Conservation (phyloP, 2,888 invertebrate genomes). For the Lasioglossum malachurum region DNA sequence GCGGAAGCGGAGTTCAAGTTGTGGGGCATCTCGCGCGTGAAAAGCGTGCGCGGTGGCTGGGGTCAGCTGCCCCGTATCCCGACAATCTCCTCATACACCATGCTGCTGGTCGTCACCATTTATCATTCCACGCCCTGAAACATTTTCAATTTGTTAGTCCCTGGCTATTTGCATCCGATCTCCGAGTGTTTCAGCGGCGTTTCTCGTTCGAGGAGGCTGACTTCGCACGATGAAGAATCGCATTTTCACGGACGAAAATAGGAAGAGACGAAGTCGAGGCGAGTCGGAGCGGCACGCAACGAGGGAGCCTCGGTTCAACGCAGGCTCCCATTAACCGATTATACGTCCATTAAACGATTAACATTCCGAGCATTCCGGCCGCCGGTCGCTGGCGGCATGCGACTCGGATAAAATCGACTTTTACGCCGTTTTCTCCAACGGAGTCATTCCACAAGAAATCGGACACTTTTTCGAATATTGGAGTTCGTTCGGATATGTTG, state of each 20-base stretch:
- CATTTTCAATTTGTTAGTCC: conserved; percentile 30
- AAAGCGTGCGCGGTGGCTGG: conserved; percentile 84
- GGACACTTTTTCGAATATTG: no score
- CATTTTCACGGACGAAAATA: conserved; percentile 38
- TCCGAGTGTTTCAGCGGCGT: not conserved
- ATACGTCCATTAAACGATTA: conserved; percentile 78
- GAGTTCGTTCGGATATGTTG: no score
- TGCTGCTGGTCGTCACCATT: conserved; percentile 83
- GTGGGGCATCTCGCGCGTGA: conserved; percentile 83
- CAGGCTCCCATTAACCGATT: conserved; percentile 77
- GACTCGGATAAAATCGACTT: conserved; percentile 43
- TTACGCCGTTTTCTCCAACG: conserved; percentile 14
- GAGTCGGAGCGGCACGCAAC: conserved; percentile 20
- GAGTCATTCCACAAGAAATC: no score
- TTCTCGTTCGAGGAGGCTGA: not conserved
- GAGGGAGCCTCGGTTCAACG: conserved; percentile 61
- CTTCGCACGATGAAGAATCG: not conserved
- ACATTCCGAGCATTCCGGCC: conserved; percentile 76
- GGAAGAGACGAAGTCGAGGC: not conserved
- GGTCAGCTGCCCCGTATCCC: conserved; percentile 85
- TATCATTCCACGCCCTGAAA: conserved; percentile 76
- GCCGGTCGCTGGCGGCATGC: conserved; percentile 18
- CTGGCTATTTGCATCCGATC: not conserved
- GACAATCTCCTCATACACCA: conserved; percentile 85
- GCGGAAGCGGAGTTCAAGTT: conserved; percentile 82